Conservation (phyloP, 2,797 vertebrate genomes). For the Pelochelys cantorii region DNA sequence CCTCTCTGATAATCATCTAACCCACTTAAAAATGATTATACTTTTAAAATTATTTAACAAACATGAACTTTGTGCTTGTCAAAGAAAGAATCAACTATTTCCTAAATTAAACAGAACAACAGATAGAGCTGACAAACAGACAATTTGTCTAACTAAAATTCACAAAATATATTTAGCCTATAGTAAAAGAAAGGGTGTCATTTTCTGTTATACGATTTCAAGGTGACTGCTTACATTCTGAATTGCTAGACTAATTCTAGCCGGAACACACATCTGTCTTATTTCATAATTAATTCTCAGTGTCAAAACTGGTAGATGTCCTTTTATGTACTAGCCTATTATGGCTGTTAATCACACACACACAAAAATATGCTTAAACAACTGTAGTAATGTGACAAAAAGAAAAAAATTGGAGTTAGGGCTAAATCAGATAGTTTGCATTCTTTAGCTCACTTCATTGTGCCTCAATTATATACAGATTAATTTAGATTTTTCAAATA, state of each 20-base stretch:
- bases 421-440: not conserved
- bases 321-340: slow-evolving; percentile 70
- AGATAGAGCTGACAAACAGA: slow-evolving; percentile 65
- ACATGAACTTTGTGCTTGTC: slow-evolving; percentile 77
- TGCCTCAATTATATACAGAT: not conserved
- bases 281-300: slow-evolving; percentile 82
- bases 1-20: slow-evolving; percentile 93
- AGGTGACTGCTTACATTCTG: slow-evolving; percentile 83
- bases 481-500: not conserved
- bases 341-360: slow-evolving; percentile 77
- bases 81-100: slow-evolving; percentile 74
- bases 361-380: slow-evolving; percentile 59
- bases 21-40: slow-evolving; percentile 77
- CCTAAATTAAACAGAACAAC: slow-evolving; percentile 73
- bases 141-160: slow-evolving; percentile 77
- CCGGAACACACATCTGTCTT: slow-evolving; percentile 81
- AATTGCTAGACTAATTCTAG: slow-evolving; percentile 80
- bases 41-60: slow-evolving; percentile 87
- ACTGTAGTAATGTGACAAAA: slow-evolving; percentile 39
- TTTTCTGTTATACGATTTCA: slow-evolving; percentile 78
- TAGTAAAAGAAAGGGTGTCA: slow-evolving; percentile 77
- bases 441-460: not conserved
- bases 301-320: slow-evolving; percentile 80
- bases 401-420: slow-evolving; percentile 23
- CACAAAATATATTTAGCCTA: slow-evolving; percentile 70